Percentiles rank a stretch among this genome's conserved stretches.
phyloP scores from a whole-genome alignment of 2,888 invertebrate species.

The Malacosoma neustria region DNA sequence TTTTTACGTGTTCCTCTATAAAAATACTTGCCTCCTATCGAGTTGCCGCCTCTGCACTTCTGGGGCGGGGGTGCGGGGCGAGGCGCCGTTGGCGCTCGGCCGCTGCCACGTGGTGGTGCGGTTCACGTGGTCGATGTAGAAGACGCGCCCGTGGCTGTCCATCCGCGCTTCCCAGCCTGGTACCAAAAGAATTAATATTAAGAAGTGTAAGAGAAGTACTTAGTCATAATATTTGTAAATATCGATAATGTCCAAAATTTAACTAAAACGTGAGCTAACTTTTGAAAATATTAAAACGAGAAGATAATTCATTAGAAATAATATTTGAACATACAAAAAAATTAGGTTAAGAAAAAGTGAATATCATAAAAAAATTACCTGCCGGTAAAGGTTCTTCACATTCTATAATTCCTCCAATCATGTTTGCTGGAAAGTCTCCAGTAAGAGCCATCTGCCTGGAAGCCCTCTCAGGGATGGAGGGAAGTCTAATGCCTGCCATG shows the following conservation, averaged over 20 bases:
- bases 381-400: slow-evolving; percentile 90
- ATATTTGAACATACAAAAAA: not conserved
- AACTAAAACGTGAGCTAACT: too few relatives aligned
- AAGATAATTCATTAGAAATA: too few relatives aligned
- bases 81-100: slow-evolving; percentile 76
- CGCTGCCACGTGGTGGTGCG: slow-evolving; percentile 97
- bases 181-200: slow-evolving; percentile 20
- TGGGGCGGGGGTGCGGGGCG: slow-evolving; percentile 69
- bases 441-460: slow-evolving; percentile 71
- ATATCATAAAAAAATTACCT: slow-evolving; percentile 56
- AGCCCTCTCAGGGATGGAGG: slow-evolving; percentile 87
- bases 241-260: too few relatives aligned
- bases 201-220: too few relatives aligned
- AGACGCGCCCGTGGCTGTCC: slow-evolving; percentile 96
- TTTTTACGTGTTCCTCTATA: too few relatives aligned
- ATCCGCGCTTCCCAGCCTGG: slow-evolving; percentile 97
- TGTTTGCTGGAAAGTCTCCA: slow-evolving; percentile 69
- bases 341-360: slow-evolving; percentile 2
- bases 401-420: slow-evolving; percentile 74
- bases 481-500: slow-evolving; percentile 83
- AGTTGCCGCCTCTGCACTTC: slow-evolving; percentile 82
- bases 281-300: too few relatives aligned
- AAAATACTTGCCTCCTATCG: slow-evolving; percentile 70
- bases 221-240: too few relatives aligned
- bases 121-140: slow-evolving; percentile 98